Evolutionary conservation across 1,140 invertebrate genomes (phyloP), one percentile per base, ranked within the genome.

Genomic region (Drepana arcuata): DNA sequence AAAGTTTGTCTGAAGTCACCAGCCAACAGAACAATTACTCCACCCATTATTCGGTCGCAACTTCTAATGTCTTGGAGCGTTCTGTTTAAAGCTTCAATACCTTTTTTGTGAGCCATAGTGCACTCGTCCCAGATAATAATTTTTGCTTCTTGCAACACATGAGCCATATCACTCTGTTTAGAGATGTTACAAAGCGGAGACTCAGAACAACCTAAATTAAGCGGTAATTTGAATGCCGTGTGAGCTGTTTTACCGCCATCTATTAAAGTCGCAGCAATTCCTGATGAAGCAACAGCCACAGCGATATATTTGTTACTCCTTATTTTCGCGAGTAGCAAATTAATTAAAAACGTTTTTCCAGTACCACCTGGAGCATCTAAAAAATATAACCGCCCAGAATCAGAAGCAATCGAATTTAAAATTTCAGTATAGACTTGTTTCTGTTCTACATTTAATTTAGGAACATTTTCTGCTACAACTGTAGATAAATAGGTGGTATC

Each of bases 1-100:
- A 86, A 50, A n/a, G 64, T 85, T 58, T 87, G 80, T 12, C 77
- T 43, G 55, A 86, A 87, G 67, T 86, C 75, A n/a, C 83, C 80
- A 41, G 70, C 44, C 10, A 82, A 57, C n/a, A 84, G 23, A 36
- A 85, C 30, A 7, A 65, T 51, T 7, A 49, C 14, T 1, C 66
- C 63, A 15, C 42, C 42, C 13, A 50, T 32, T 11, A 42, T 59
- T 57, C 13, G 16, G 16, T 32, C 12, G 28, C 5, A 14, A 10
- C 31, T 13, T 18, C 36, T 32, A 23, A 39, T 16, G 25, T 46
- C 36, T 27, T 34, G 34, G 2, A 61, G 16, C 23, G 46, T 51
- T 14, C 46, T 47, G 26, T 53, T 39, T 32, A 61, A 14, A 23
- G 52, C 40, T 27, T 38, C 35, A 18, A 45, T 14, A 32, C 30